These are phyloP conservation scores for Drosophila albomicans DNA, from an alignment of 1,140 invertebrate genomes.

Conservation along the genomic window DNA sequence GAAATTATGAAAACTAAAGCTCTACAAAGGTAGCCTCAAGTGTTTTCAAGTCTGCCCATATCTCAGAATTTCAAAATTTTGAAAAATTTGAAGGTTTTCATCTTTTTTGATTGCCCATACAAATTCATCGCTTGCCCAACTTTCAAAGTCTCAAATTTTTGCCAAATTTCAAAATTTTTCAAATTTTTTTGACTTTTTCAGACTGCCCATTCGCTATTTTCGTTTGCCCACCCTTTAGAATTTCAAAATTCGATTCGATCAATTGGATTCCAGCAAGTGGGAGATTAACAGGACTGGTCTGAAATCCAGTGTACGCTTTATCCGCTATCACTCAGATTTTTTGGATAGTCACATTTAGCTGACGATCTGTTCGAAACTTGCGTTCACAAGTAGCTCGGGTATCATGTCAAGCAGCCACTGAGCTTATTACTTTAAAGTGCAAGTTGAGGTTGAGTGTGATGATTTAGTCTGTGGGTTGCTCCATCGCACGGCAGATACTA, in stretches of 20 bases:
- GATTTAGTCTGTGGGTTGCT: slow-evolving; percentile 87
- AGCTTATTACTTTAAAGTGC: slow-evolving; percentile 90
- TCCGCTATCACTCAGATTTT: slow-evolving; percentile 89
- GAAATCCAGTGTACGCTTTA: slow-evolving; percentile 89
- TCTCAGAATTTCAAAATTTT: too few species aligned
- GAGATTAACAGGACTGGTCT: slow-evolving; percentile 93
- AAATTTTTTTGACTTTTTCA: too few species aligned
- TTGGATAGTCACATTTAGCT: slow-evolving; percentile 88
- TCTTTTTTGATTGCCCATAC: too few species aligned
- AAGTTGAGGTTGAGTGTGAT: slow-evolving; percentile 95
- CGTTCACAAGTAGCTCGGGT: slow-evolving; percentile 95
- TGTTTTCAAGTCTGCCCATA: too few species aligned
- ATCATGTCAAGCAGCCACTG: slow-evolving; percentile 91
- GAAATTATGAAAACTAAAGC: too few species aligned
- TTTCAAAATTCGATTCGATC: slow-evolving; percentile 83
- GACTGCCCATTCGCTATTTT: too few species aligned
- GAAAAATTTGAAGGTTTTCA: too few species aligned
- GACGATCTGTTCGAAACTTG: slow-evolving; percentile 93
- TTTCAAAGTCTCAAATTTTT: too few species aligned
- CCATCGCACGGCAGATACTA: slow-evolving; percentile 85
- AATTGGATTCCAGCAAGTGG: slow-evolving; percentile 92
- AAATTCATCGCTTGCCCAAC: too few species aligned
- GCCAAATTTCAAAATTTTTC: too few species aligned
- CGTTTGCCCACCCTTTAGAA: too few species aligned
- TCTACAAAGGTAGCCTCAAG: too few species aligned